Base-by-base conservation (phyloP, 2,888 invertebrate species). In the Scotopteryx bipunctaria region DNA sequence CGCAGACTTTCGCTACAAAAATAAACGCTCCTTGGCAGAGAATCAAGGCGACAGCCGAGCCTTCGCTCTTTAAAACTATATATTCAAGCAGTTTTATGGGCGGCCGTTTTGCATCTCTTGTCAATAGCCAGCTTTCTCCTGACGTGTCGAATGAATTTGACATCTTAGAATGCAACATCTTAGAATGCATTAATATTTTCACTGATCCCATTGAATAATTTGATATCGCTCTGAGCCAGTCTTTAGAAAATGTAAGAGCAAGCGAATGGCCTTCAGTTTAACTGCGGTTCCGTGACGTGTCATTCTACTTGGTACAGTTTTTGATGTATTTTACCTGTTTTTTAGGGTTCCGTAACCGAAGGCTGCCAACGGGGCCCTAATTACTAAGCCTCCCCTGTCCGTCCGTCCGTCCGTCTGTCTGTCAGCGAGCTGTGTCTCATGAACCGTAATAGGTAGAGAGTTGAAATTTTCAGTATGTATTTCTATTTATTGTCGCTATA, bases 1-100 rank as follows among this genome's bases (percentile, higher is more conserved):
- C 78, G 78, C 81, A 67, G 74, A 86, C 86, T 86, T 86, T 86
- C 86, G 86, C 84, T 86, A 86, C 84, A 82, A 83, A 88, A 88
- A 89, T 89, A 89, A 87, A 86, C 75, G 78, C 81, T 86, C 86
- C 86, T 88, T 89, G 89, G 89, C 89, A 89, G 75, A 81, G 76
- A 74, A 86, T 79, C 89, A 88, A 88, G 82, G 80, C 82, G 80
- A 88, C 86, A 87, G 80, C 78, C 82, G 79, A 88, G 87, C 86
- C 87, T 89, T 87, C 84, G 84, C 61, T 57, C 73, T 80, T 77
- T 76, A 80, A 36, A 81, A 79, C 73, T 73, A 73, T 79, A 35
- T 33, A 81, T 79, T 76, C 71, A 59, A 70, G 61, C 63, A 70
- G 72, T 72, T 84, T 83, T 86, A 86, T 86, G 81, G 84, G 81